These are phyloP conservation scores for Pardalotus punctatus DNA, from an alignment of 2,113 vertebrate species.

Conservation along the genomic window DNA sequence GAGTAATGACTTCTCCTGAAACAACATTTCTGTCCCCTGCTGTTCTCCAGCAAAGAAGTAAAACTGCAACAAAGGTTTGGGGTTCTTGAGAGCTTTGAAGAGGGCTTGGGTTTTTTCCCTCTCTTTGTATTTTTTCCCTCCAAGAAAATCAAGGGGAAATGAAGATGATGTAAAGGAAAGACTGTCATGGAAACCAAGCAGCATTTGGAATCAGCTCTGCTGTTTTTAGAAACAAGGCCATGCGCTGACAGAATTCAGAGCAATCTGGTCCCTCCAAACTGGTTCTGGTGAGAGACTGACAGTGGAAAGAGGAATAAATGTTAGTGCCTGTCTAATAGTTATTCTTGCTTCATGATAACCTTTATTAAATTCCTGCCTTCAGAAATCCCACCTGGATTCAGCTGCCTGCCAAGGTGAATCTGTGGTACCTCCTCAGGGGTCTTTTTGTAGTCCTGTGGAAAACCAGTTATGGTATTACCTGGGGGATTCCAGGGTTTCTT, in stretches of 20 bases:
- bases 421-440: neutral
- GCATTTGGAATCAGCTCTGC: neutral
- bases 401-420: neutral
- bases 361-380: neutral
- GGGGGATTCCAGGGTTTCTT: neutral
- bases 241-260: neutral
- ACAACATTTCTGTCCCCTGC: neutral
- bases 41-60: neutral
- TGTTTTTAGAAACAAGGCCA: neutral
- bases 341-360: neutral
- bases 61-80: neutral
- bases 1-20: neutral
- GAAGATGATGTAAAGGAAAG: neutral
- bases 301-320: neutral
- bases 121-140: neutral
- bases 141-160: neutral
- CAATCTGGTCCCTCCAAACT: neutral
- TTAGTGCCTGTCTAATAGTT: neutral
- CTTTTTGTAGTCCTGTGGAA: neutral
- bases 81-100: neutral
- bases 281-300: neutral
- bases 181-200: slow-evolving; percentile 18
- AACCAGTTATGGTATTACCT: neutral
- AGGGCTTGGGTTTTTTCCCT: neutral
- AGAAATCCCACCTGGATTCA: neutral